Base-by-base conservation (phyloP, 64 coral and sea anemone species). In the Pocillopora verrucosa region DNA sequence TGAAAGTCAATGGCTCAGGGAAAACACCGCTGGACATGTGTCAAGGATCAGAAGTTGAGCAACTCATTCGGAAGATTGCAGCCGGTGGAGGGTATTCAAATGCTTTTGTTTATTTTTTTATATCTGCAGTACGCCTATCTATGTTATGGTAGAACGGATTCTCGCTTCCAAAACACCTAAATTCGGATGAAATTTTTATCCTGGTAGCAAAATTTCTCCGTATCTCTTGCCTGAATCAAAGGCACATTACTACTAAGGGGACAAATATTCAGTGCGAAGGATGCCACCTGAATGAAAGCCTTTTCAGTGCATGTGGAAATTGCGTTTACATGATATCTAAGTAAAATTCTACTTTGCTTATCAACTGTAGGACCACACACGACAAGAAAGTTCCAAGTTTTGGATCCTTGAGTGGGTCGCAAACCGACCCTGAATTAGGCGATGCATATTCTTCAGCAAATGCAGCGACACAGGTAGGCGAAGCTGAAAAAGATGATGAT, bases 21-120 rank as follows among this genome's bases (percentile, higher is more conserved):
- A 73, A 77, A 82, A 77, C 80, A 37, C 89, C 89, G 10, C 80
- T 91, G 36, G 80, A 91, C 6, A 83, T 11, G 22, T 81, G 89
- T 76, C 16, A 26, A 76, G 89, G 89, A 6, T 61, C 89, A 16
- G 74, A 84, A 36, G 78, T 65, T 74, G 79, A 91, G 67, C 19
- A 72, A 16, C 34, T 72, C 38, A 72, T 85, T 41, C 63, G 82
- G 10, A 36, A 85, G 11, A 85, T 58, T 25, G 82, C 82, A 70
- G 13, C 63, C 0, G 56, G 16, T 20, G 51, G 37, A n/a, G 82
- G 63, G 82, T 85, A 85, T n/a, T 25, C 10, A 70, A 70, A 70
- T 24, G 22, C 5, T 4, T 25, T 25, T 70, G 67, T 30, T 19
- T 70, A 2, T 70, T 70, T 10, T 0, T 70, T 24, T 30, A 5